Conservation (phyloP, 1,140 invertebrate species). For the Neodiprion virginianus region DNA sequence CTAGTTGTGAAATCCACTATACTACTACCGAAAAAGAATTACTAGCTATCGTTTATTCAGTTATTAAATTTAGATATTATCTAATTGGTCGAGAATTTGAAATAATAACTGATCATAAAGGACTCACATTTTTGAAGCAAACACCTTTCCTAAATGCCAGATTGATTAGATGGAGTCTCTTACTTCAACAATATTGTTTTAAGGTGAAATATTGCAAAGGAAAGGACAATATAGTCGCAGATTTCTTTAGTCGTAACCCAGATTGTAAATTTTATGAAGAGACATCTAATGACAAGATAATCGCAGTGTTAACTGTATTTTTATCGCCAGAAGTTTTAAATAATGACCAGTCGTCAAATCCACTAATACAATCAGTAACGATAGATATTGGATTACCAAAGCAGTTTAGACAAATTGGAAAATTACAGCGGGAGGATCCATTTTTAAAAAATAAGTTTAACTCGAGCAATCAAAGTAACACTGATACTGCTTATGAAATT, state of each 20-base stretch:
- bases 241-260: slow-evolving; percentile 13
- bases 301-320: background rate
- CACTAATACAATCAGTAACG: background rate
- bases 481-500: background rate
- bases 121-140: slow-evolving; percentile 11
- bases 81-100: slow-evolving; percentile 12
- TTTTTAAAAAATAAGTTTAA: background rate
- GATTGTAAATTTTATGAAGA: background rate
- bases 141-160: background rate
- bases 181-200: slow-evolving; percentile 17
- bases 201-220: slow-evolving; percentile 11
- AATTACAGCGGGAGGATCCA: background rate
- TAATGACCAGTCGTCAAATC: background rate
- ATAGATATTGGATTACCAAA: background rate
- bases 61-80: slow-evolving; percentile 15
- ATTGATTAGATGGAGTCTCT: slow-evolving; percentile 14
- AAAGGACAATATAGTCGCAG: slow-evolving; percentile 10
- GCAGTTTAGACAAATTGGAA: background rate
- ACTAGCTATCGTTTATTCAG: slow-evolving; percentile 17
- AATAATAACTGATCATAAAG: slow-evolving; percentile 20
- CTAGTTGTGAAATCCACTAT: background rate
- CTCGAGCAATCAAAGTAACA: background rate
- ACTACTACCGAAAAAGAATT: slow-evolving; percentile 20
- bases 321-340: background rate
- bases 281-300: background rate